Evolutionary conservation across 2,888 invertebrate genomes (phyloP), one percentile per base, ranked within the genome.

Genomic region (Aspidiotus destructor): DNA sequence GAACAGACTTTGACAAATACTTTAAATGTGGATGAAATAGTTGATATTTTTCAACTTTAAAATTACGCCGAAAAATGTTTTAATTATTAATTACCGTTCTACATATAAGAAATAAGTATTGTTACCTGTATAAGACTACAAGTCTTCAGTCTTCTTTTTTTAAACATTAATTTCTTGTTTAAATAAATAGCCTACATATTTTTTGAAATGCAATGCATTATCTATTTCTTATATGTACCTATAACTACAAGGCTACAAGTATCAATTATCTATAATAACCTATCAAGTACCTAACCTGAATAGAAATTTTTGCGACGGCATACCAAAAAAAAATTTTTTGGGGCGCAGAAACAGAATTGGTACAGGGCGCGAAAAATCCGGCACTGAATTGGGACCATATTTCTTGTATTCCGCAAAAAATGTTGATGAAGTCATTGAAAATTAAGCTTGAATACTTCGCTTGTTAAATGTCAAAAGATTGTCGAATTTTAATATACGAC

Each of bases 341-440:
- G 28, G 28, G 28, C 28, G 28, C 28, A 28, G 28, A 28, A 28
- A 28, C 28, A 28, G 5, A 28, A 28, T 28, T 28, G 28, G 28
- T 28, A 28, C 28, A 28, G 28, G 28, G 28, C 28, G 28, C 28
- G 5, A 28, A 28, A 28, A 28, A 28, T 28, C 28, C 28, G 28
- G 28, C 28, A 52, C 13, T 52, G 57, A 55, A n/a, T 16, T 55
- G n/a, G 55, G 55, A 55, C 55, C 11, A 16, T 55, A 55, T 55
- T 55, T 55, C 15, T 55, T 15, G 10, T 55, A 55, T 55, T 55
- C 55, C 8, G 16, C 16, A 8, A 15, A 55, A 16, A 55, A 10
- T 8, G 15, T 55, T 8, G n/a, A 55, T 55, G 15, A 55, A 55
- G 55, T 55, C 8, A 55, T 55, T 15, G 55, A 55, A 55, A 16